These are phyloP conservation scores for Dicaeum eximium DNA, from an alignment of 2,113 vertebrate species.

Conservation along the genomic window DNA sequence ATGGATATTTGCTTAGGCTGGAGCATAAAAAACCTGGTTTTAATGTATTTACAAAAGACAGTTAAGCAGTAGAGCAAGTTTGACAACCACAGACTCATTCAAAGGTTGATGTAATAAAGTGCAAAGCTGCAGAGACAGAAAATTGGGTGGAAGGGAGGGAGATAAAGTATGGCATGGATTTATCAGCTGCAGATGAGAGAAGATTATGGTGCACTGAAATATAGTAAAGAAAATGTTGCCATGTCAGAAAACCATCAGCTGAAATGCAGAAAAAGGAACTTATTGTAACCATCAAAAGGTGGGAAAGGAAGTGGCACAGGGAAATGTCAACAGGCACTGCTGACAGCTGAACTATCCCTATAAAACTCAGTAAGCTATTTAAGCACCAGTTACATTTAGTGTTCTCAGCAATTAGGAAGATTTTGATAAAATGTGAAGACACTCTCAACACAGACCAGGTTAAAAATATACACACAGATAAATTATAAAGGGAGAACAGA, in stretches of 20 bases:
- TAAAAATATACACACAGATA: not conserved
- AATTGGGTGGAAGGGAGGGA: fast-evolving
- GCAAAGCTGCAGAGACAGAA: not conserved
- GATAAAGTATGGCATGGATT: not conserved
- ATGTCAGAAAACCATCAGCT: not conserved
- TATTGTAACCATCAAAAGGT: not conserved
- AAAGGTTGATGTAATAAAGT: not conserved
- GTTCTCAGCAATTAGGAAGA: not conserved
- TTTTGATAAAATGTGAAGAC: not conserved
- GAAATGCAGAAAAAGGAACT: not conserved
- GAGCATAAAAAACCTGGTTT: not conserved
- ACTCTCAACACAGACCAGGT: not conserved
- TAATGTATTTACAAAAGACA: not conserved
- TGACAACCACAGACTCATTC: not conserved
- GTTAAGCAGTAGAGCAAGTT: constrained; percentile 1
- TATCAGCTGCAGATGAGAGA: not conserved
- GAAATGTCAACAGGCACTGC: not conserved
- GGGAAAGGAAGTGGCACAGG: not conserved
- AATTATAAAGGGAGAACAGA: not conserved
- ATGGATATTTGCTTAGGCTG: constrained; percentile 13
- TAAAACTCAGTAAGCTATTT: not conserved
- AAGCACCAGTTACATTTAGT: not conserved
- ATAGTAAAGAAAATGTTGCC: not conserved
- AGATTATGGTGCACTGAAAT: not conserved
- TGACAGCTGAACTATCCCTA: not conserved